Conservation (phyloP, 2,113 vertebrate genomes). For the Micronisus gabar region DNA sequence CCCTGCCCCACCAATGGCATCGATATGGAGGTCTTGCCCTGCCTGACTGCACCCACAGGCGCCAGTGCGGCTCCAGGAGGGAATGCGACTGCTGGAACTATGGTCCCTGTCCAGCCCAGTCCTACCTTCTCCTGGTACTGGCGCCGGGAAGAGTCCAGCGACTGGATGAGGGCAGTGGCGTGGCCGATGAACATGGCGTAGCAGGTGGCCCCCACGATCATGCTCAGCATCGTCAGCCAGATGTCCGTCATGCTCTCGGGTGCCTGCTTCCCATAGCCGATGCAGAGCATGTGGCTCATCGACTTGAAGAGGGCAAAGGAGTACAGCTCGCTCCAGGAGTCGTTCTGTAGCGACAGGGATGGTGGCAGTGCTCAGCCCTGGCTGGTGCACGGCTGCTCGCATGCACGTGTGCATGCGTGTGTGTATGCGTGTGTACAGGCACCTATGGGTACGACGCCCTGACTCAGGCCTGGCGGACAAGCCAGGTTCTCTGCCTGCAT, state of each 20-base stretch:
- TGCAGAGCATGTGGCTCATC: conserved; percentile 99
- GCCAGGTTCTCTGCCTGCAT: background rate
- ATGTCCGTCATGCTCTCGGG: conserved; percentile 97
- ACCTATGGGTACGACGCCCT: fast-evolving
- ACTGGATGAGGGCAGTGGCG: conserved; percentile 95
- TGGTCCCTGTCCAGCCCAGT: background rate
- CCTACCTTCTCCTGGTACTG: conserved; percentile 97
- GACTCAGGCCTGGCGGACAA: fast-evolving
- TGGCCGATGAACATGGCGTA: conserved; percentile 99
- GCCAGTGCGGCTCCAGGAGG: background rate
- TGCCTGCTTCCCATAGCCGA: conserved; percentile 92
- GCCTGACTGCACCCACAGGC: background rate
- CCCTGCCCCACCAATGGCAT: background rate
- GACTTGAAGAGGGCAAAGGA: conserved; percentile 98
- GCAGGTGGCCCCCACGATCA: conserved; percentile 96
- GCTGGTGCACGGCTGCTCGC: fast-evolving
- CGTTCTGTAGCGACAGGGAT: conserved; percentile 78
- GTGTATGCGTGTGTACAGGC: background rate
- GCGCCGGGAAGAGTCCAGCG: conserved; percentile 89
- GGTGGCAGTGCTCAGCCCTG: background rate
- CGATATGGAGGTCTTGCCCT: fast-evolving
- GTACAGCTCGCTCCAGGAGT: conserved; percentile 95
- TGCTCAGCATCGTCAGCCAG: conserved; percentile 98
- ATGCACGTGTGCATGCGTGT: fast-evolving
- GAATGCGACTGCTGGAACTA: fast-evolving